A percentile compares a stretch with the other conserved stretches of the same genome.
These are phyloP conservation scores for Penaeus monodon DNA, from an alignment of 2,888 invertebrate genomes.

Conservation along the genomic window DNA sequence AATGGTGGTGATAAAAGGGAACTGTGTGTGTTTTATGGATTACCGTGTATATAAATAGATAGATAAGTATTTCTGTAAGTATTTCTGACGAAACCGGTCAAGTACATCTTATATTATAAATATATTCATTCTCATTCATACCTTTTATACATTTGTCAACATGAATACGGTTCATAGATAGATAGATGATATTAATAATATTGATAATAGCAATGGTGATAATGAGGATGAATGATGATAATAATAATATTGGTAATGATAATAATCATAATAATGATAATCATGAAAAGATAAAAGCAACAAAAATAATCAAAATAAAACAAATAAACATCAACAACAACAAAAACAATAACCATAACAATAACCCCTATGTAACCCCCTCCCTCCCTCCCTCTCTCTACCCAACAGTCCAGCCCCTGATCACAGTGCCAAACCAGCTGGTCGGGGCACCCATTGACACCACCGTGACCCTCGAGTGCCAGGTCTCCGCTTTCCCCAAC, in stretches of 20 bases:
- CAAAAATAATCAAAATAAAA: not conserved
- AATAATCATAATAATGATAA: not conserved
- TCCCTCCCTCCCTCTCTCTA: not conserved
- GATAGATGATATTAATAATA: not conserved
- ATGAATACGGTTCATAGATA: too few relatives aligned
- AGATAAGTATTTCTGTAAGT: too few relatives aligned
- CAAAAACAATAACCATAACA: too few relatives aligned
- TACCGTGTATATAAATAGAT: too few relatives aligned
- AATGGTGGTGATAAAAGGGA: too few relatives aligned
- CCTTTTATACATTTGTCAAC: too few relatives aligned
- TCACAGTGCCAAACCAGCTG: conserved; percentile 92
- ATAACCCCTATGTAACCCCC: too few relatives aligned
- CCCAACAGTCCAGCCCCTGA: conserved; percentile 82
- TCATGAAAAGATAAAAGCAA: not conserved
- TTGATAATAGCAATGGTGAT: not conserved
- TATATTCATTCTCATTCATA: too few relatives aligned
- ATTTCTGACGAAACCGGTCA: too few relatives aligned
- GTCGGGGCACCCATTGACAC: conserved; percentile 89
- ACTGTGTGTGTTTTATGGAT: too few relatives aligned
- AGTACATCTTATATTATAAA: too few relatives aligned
- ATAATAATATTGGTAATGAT: not conserved
- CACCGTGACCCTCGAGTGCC: conserved; percentile 88
- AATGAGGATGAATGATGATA: not conserved
- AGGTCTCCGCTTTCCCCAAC: conserved; percentile 88
- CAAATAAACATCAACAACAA: not conserved